Conservation (phyloP, 2,113 vertebrate species). For the Rhizomys pruinosus region DNA sequence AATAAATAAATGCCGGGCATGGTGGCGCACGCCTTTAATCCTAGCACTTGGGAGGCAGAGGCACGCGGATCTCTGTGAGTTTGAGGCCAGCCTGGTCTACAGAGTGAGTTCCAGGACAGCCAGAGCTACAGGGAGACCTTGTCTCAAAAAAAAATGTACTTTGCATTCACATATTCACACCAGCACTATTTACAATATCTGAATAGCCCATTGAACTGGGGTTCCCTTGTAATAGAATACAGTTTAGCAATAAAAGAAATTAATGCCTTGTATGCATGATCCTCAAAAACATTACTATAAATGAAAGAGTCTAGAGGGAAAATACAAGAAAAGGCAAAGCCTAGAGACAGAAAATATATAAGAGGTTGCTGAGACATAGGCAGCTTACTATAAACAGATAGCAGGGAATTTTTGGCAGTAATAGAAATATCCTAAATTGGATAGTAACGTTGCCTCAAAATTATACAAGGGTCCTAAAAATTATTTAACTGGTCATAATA, state of each 20-base stretch:
- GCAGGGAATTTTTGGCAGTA: background rate
- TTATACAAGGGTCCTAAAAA: conserved; percentile 25
- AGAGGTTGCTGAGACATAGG: background rate
- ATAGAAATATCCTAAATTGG: background rate
- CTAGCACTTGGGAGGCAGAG: too few species aligned
- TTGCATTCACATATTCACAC: too few species aligned
- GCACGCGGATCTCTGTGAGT: too few species aligned
- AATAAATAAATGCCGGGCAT: too few species aligned
- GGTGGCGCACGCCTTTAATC: too few species aligned
- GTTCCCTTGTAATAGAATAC: background rate
- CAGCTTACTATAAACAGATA: background rate
- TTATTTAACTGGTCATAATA: conserved; percentile 24
- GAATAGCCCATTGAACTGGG: background rate
- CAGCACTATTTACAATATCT: background rate
- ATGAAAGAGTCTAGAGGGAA: background rate
- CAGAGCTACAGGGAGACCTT: too few species aligned
- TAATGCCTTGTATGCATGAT: background rate
- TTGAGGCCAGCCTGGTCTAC: too few species aligned
- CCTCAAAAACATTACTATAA: conserved; percentile 31
- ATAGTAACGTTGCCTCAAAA: background rate
- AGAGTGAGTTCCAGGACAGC: too few species aligned
- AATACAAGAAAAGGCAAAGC: background rate
- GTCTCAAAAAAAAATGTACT: too few species aligned
- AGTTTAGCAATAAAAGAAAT: conserved; percentile 25
- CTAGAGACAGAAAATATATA: background rate